phyloP scores from a whole-genome alignment of 2,888 invertebrate species.

The Drosophila ustulata region DNA sequence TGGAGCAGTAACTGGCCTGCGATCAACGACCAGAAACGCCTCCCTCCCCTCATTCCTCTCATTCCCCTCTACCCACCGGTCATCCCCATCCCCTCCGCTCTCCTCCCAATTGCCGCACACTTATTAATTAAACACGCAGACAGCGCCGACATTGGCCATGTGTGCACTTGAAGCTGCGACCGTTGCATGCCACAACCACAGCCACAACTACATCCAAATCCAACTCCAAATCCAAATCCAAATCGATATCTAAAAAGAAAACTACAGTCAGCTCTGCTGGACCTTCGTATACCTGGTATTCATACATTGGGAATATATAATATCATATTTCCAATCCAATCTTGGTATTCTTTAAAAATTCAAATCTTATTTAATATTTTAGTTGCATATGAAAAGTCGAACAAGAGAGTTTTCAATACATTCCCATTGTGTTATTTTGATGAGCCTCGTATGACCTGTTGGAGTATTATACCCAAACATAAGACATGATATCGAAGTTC shows the following conservation, averaged over 20 bases:
- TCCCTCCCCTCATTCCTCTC: background rate
- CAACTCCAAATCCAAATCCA: constrained; percentile 41
- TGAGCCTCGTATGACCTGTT: no score
- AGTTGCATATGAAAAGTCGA: no score
- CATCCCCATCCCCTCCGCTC: background rate
- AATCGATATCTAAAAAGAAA: constrained; percentile 23
- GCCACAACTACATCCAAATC: constrained; percentile 27
- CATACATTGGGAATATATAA: background rate
- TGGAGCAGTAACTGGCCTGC: constrained; percentile 31
- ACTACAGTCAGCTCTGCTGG: background rate
- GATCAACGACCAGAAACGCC: constrained; percentile 2
- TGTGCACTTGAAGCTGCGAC: constrained; percentile 41
- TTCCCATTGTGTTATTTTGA: no score
- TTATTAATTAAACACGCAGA: constrained; percentile 72
- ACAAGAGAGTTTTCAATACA: no score
- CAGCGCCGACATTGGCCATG: constrained; percentile 68
- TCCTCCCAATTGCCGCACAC: no score
- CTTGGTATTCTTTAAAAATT: no score
- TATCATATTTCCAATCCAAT: no score
- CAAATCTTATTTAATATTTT: no score
- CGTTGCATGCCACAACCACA: constrained; percentile 16
- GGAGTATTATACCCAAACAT: no score
- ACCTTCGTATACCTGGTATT: background rate
- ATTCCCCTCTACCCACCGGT: background rate
- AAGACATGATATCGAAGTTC: no score